These are phyloP conservation scores for Drosophila rellima DNA, from an alignment of 2,888 invertebrate species.

Conservation along the genomic window DNA sequence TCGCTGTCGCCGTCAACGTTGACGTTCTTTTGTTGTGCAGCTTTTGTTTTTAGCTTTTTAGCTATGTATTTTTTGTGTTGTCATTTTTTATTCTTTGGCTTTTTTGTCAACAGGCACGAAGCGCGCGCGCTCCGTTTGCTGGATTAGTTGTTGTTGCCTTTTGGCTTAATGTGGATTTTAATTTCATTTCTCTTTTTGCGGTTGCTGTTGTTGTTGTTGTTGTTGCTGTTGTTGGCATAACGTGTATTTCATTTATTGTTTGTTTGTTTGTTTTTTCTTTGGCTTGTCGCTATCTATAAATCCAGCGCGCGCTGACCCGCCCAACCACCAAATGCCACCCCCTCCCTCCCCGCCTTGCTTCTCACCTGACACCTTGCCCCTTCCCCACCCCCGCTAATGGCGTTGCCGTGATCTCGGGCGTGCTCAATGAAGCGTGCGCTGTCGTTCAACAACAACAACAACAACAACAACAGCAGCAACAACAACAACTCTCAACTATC, in stretches of 20 bases:
- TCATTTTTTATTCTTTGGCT: conserved; percentile 13
- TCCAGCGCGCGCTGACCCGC: conserved; percentile 46
- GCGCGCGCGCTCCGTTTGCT: conserved; percentile 47
- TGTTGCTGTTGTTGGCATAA: conserved; percentile 27
- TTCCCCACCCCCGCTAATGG: not conserved
- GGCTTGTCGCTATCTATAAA: conserved; percentile 55
- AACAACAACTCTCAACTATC: conserved; percentile 10
- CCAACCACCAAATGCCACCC: conserved; percentile 7
- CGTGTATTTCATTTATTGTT: conserved; percentile 44
- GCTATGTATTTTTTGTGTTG: conserved; percentile 4
- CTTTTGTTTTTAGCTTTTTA: conserved; percentile 24
- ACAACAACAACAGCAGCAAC: conserved; percentile 10
- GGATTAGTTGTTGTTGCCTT: conserved; percentile 56
- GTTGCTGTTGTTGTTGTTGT: conserved; percentile 11
- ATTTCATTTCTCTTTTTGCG: conserved; percentile 39
- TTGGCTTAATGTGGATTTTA: conserved; percentile 62
- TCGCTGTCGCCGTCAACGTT: conserved; percentile 24
- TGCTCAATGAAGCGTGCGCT: conserved; percentile 55
- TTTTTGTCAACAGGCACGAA: conserved; percentile 54
- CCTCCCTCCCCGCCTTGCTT: not conserved
- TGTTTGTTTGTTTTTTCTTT: conserved; percentile 55
- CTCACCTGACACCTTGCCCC: conserved; percentile 1
- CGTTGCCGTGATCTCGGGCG: conserved; percentile 7
- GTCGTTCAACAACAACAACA: conserved; percentile 13
- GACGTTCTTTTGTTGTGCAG: conserved; percentile 56